Evolutionary conservation across 2,113 vertebrate species (phyloP).

Genomic region (Forbesichthys papilliferus): DNA sequence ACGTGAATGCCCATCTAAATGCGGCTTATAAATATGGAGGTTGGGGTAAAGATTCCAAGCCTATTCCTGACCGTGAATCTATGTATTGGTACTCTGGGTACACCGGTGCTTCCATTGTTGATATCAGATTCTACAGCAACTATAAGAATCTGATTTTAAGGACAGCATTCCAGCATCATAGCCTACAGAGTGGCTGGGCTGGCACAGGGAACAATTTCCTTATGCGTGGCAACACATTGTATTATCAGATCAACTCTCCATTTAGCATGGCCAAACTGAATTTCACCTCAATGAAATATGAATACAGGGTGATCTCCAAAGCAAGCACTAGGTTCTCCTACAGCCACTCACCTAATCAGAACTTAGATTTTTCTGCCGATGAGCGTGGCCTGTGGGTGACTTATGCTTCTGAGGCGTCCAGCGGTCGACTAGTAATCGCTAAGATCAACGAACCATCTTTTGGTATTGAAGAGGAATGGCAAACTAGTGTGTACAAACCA

Average conservation of each 20-base stretch:
- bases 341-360: slow-evolving; percentile 47
- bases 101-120: slow-evolving; percentile 17
- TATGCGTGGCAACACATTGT: slow-evolving; percentile 58
- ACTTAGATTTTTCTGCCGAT: slow-evolving; percentile 75
- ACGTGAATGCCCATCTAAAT: slow-evolving; percentile 63
- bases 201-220: slow-evolving; percentile 69
- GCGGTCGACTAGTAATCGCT: slow-evolving; percentile 68
- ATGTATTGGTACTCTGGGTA: slow-evolving; percentile 69
- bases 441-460: slow-evolving; percentile 71
- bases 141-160: slow-evolving; percentile 69
- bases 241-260: slow-evolving; percentile 60
- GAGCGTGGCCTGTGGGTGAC: slow-evolving; percentile 78
- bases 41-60: slow-evolving; percentile 74
- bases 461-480: slow-evolving; percentile 69
- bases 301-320: slow-evolving; percentile 51
- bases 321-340: slow-evolving; percentile 68
- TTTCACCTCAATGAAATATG: slow-evolving; percentile 55
- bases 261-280: slow-evolving; percentile 67
- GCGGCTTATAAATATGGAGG: slow-evolving; percentile 46
- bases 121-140: slow-evolving; percentile 56
- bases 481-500: slow-evolving; percentile 70
- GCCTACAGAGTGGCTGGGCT: slow-evolving; percentile 19
- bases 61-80: slow-evolving; percentile 55
- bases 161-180: slow-evolving; percentile 38
- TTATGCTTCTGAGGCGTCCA: slow-evolving; percentile 66